These are phyloP conservation scores for Grapholita molesta DNA, from an alignment of 1,140 invertebrate species.

Conservation along the genomic window DNA sequence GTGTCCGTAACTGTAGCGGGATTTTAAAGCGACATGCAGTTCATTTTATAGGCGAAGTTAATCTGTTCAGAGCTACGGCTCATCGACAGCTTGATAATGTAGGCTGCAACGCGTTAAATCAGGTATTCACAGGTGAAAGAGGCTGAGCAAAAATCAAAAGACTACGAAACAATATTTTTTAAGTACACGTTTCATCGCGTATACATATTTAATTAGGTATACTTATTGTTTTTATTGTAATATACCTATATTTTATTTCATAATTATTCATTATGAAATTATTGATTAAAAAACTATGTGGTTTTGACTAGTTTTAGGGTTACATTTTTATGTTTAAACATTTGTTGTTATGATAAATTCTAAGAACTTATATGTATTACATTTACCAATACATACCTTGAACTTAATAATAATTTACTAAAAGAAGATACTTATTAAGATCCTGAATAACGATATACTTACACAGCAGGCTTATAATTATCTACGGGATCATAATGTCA, in stretches of 20 bases:
- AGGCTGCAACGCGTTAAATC: background rate
- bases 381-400: no score
- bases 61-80: background rate
- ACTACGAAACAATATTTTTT: background rate
- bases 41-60: background rate
- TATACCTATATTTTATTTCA: no score
- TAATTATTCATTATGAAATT: no score
- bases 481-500: background rate
- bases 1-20: conserved; percentile 20
- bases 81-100: background rate
- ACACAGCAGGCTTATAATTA: conserved; percentile 1
- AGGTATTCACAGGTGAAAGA: background rate
- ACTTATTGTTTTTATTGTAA: no score
- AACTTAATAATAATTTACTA: no score
- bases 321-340: no score
- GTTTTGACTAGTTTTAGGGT: no score
- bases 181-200: no score
- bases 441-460: background rate
- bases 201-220: no score
- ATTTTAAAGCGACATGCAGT: background rate
- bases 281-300: no score
- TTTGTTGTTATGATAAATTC: no score
- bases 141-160: background rate
- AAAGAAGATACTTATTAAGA: background rate
- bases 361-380: no score